Percentiles rank a stretch among this genome's conserved stretches.
Conservation (phyloP, 2,113 vertebrate species). For the Thomomys bottae region DNA sequence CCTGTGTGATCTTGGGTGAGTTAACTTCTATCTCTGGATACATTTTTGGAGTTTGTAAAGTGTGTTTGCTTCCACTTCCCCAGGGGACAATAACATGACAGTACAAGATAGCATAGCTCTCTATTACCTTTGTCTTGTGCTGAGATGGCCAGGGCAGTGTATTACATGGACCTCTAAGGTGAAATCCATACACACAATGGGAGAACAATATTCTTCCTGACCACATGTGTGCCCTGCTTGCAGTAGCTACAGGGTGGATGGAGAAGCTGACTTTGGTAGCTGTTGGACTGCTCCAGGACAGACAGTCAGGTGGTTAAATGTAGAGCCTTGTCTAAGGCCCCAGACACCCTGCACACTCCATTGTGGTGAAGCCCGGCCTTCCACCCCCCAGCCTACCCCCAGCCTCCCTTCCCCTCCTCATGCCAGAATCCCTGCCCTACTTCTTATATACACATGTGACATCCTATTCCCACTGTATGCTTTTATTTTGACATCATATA, state of each 20-base stretch:
- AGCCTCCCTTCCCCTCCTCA: not conserved
- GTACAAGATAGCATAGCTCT: not conserved
- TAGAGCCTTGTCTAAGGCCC: not conserved
- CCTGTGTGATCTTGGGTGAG: not conserved
- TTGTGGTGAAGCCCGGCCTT: not conserved
- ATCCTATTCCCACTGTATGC: not conserved
- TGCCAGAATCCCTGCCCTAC: not conserved
- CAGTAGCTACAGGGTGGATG: not conserved
- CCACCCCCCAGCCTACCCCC: not conserved
- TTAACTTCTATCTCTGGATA: not conserved
- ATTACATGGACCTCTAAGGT: no score
- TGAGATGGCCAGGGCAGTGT: not conserved
- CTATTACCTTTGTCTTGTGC: not conserved
- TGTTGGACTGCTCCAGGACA: not conserved
- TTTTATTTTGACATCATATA: not conserved
- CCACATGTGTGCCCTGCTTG: rapidly evolving
- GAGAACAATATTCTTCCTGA: not conserved
- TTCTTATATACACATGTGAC: not conserved
- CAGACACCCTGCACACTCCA: rapidly evolving
- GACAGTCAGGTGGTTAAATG: not conserved
- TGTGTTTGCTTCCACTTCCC: not conserved
- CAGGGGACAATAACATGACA: not conserved
- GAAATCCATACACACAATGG: rapidly evolving
- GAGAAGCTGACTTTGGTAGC: not conserved
- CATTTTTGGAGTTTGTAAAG: not conserved